Conservation (phyloP, 2,797 vertebrate species). For the Psittacula echo region DNA sequence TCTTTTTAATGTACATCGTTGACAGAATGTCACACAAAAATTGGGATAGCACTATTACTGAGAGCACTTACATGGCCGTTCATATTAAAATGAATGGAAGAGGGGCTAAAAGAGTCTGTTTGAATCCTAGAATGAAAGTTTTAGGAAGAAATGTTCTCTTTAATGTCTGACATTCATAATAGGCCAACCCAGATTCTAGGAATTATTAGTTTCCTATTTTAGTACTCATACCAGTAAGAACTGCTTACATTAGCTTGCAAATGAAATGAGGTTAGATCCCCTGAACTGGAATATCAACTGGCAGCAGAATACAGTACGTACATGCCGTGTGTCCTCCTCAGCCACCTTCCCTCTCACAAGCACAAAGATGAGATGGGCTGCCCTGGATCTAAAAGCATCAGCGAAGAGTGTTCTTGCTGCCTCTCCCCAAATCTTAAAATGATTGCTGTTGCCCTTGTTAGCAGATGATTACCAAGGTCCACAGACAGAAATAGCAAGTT, state of each 20-base stretch:
- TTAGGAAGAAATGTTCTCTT: constrained; percentile 15
- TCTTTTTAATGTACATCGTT: constrained; percentile 57
- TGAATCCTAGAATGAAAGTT: constrained; percentile 41
- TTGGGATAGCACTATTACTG: constrained; percentile 29
- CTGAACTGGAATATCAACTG: neutral
- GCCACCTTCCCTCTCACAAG: constrained; percentile 4
- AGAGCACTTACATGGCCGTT: constrained; percentile 53
- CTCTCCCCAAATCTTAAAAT: constrained; percentile 16
- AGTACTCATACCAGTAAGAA: constrained; percentile 36
- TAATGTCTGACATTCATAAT: constrained; percentile 26
- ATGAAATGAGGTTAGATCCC: constrained; percentile 44
- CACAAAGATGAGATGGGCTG: neutral
- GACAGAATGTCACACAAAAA: constrained; percentile 52
- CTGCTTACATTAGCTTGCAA: constrained; percentile 48
- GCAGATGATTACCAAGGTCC: neutral
- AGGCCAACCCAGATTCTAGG: constrained; percentile 37
- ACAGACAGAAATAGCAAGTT: constrained; percentile 6
- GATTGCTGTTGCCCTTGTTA: neutral
- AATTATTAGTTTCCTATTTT: constrained; percentile 65
- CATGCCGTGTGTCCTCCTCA: neutral
- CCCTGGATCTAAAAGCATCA: constrained; percentile 29
- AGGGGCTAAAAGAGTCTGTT: constrained; percentile 20
- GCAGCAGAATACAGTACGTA: neutral
- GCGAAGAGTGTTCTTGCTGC: neutral
- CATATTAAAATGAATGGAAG: constrained; percentile 30